Evolutionary conservation across 1,140 invertebrate genomes (phyloP).

Genomic region (Bombyx mandarina): DNA sequence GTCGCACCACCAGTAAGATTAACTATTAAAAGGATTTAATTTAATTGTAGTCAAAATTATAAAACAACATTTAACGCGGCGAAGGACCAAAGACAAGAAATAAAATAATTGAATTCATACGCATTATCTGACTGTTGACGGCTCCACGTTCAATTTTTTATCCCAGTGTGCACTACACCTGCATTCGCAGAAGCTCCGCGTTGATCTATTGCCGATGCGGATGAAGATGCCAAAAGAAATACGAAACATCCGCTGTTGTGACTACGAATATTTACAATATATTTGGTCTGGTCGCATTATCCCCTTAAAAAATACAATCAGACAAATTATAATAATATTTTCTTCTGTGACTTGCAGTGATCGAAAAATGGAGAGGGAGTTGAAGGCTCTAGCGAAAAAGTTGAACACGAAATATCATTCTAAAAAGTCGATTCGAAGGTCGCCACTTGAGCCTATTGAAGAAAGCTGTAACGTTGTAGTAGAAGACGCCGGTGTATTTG

Average conservation of each 20-base stretch:
- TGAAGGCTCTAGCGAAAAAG: slow-evolving; percentile 42
- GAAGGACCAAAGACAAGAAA: too few relatives aligned
- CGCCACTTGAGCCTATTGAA: slow-evolving; percentile 17
- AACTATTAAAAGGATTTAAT: too few relatives aligned
- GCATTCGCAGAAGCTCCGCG: too few relatives aligned
- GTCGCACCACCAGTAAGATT: too few relatives aligned
- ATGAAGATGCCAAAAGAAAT: neutral
- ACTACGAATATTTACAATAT: neutral
- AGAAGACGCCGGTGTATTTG: slow-evolving; percentile 40
- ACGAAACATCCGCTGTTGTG: neutral
- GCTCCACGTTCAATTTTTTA: neutral
- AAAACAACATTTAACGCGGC: too few relatives aligned
- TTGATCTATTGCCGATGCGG: neutral
- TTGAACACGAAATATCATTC: slow-evolving; percentile 34
- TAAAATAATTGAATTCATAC: too few relatives aligned
- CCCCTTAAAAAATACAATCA: neutral
- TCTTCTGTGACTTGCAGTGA: slow-evolving; percentile 35
- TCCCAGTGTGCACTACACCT: too few relatives aligned
- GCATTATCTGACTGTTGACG: neutral
- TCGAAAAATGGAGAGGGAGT: slow-evolving; percentile 31
- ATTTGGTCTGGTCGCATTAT: neutral
- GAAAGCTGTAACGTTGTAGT: slow-evolving; percentile 51
- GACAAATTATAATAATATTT: neutral
- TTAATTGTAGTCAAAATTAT: too few relatives aligned
- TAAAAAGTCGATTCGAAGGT: slow-evolving; percentile 20